A percentile compares a stretch with the other conserved stretches of the same genome.
Conservation (phyloP, 2,888 invertebrate species). For the Caenorhabditis parvicauda region DNA sequence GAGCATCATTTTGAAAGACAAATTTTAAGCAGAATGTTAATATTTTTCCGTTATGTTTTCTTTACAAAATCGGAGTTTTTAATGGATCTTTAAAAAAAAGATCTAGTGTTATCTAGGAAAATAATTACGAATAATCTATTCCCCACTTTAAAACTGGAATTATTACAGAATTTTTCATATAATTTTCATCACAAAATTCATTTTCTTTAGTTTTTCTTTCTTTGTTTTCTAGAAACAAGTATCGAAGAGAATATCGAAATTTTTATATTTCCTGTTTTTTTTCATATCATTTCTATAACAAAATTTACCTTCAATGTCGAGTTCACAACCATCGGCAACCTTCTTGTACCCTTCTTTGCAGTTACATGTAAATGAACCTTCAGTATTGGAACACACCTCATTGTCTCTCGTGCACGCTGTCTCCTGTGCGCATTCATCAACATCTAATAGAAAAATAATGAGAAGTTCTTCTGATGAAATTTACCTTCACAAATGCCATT, state of each 20-base stretch:
- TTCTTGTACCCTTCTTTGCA: conserved; percentile 53
- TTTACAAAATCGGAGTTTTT: too few species aligned
- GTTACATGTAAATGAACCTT: conserved; percentile 53
- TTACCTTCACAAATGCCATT: too few species aligned
- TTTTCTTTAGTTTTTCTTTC: neutral
- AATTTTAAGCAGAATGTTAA: too few species aligned
- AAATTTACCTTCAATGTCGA: conserved; percentile 57
- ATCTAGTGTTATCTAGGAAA: too few species aligned
- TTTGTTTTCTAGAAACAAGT: neutral
- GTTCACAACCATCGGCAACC: conserved; percentile 43
- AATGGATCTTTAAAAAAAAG: too few species aligned
- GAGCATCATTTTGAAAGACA: too few species aligned
- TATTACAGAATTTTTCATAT: too few species aligned
- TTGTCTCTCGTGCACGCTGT: conserved; percentile 38
- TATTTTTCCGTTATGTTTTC: too few species aligned
- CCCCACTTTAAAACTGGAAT: too few species aligned
- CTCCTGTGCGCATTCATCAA: conserved; percentile 46
- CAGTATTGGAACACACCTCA: conserved; percentile 53
- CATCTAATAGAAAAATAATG: conserved; percentile 48
- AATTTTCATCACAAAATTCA: neutral
- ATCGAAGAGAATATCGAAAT: conserved; percentile 3
- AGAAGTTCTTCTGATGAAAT: too few species aligned
- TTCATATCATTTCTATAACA: conserved; percentile 1
- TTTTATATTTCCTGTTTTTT: neutral
- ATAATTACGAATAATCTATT: too few species aligned